phyloP scores from a whole-genome alignment of 1,140 invertebrate genomes.

The Bacillus rossius region DNA sequence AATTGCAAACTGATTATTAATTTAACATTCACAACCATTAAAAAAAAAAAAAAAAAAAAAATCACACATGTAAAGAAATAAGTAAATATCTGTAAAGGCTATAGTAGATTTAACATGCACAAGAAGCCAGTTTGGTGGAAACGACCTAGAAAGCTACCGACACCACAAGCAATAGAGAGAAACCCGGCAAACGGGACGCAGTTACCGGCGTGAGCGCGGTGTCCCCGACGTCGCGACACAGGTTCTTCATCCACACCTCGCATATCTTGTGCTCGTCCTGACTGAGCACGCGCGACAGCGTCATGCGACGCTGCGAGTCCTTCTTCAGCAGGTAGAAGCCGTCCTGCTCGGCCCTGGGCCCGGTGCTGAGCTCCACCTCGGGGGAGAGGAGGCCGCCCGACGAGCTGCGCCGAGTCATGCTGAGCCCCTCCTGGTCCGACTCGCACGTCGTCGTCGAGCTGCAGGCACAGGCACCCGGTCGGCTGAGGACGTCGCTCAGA shows the following conservation, averaged over 20 bases:
- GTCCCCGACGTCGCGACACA: slow-evolving; percentile 60
- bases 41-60: too few species aligned
- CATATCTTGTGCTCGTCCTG: slow-evolving; percentile 85
- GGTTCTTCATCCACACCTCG: slow-evolving; percentile 73
- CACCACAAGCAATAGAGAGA: too few species aligned
- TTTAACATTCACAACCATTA: too few species aligned
- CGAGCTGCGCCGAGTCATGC: slow-evolving; percentile 64
- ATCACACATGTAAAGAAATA: too few species aligned
- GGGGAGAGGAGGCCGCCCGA: slow-evolving; percentile 73
- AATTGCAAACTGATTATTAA: too few species aligned
- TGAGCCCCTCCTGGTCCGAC: slow-evolving; percentile 53
- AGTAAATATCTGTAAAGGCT: too few species aligned
- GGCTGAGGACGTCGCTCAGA: too few species aligned
- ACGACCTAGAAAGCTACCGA: too few species aligned
- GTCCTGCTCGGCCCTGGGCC: slow-evolving; percentile 60
- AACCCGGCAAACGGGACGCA: slow-evolving; percentile 7
- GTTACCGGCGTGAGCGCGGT: slow-evolving; percentile 54
- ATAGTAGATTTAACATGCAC: too few species aligned
- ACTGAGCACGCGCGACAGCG: slow-evolving; percentile 81
- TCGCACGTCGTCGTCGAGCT: slow-evolving; percentile 57
- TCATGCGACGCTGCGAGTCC: slow-evolving; percentile 90
- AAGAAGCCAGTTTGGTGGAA: too few species aligned
- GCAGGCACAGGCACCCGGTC: too few species aligned
- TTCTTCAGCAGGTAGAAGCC: slow-evolving; percentile 96
- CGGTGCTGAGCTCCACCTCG: slow-evolving; percentile 49